Base-by-base conservation (phyloP, 2,888 invertebrate species). In the Anagyrus pseudococci region DNA sequence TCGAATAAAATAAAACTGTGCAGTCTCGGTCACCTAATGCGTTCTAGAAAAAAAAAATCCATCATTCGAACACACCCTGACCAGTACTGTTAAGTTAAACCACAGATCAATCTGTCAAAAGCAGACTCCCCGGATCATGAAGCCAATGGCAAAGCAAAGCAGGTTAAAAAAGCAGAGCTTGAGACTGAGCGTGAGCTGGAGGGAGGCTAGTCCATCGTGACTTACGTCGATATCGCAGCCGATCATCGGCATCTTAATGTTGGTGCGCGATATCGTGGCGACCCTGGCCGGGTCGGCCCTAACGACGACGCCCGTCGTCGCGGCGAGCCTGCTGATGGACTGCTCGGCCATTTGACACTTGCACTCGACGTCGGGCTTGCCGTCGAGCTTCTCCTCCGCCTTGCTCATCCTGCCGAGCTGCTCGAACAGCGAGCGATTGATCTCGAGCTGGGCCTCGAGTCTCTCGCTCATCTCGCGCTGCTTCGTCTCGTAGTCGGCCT, bases 401-500 rank as follows among this genome's bases (percentile, higher is more conserved):
- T 37, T 43, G 52, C 63, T 61, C 13, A 69, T 53, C 41, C 19
- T 52, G 0, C 64, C 56, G 15, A 71, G 52, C 53, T 69, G 69
- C 29, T 69, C 69, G 8, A 69, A 60, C 17, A 71, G 55, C 1
- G 66, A 63, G 0, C 68, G 67, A 49, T 73, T 72, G 49, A 69
- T 58, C 4, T 69, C 66, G n/a, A 70, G 60, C 33, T 73, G 73
- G 4, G 68, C 68, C n/a, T 63, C 59, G 22, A 73, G 63, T 19
- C 70, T 68, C 10, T 67, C 67, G 17, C 64, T 62, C 63, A 71
- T 62, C 20, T 71, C 70, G 25, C 64, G 53, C 29, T 70, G 66
- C 46, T 71, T 69, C 22, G 40, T 57, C 33, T 67, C 69, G 49
- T 72, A 71, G 47, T 72, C 70, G 2, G 66, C 62, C 46, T 73